Evolutionary conservation across 2,797 vertebrate species (phyloP).

Genomic region (Enteromius fasciolatus): DNA sequence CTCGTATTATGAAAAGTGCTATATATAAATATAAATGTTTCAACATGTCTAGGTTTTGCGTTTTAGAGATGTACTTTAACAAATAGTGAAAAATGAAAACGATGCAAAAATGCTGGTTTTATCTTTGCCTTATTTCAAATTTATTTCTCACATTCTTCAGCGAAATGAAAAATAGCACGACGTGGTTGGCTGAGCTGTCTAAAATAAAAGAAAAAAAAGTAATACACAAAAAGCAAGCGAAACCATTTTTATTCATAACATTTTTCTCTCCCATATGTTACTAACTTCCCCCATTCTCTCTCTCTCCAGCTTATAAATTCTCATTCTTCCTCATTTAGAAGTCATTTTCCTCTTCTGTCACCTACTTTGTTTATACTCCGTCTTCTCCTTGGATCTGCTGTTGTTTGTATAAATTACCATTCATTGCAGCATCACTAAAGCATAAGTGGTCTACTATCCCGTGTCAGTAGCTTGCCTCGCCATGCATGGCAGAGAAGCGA

Average conservation of each 20-base stretch:
- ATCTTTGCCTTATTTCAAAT: not conserved
- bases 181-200: slow-evolving; percentile 3
- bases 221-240: slow-evolving; percentile 5
- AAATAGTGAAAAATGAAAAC: not conserved
- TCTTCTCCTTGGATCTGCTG: slow-evolving; percentile 59
- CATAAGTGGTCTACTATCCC: slow-evolving; percentile 51
- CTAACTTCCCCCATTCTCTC: slow-evolving; percentile 17
- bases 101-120: not conserved
- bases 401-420: slow-evolving; percentile 58
- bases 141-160: slow-evolving; percentile 2
- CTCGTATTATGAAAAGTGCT: too few relatives aligned
- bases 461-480: slow-evolving; percentile 64
- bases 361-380: slow-evolving; percentile 41
- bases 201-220: not conserved
- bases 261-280: slow-evolving; percentile 12
- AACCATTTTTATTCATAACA: slow-evolving; percentile 25
- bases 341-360: slow-evolving; percentile 48
- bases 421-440: slow-evolving; percentile 53
- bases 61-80: not conserved
- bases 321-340: slow-evolving; percentile 53
- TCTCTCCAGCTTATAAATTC: slow-evolving; percentile 38
- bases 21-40: not conserved
- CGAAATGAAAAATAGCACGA: slow-evolving; percentile 4
- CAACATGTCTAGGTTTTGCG: not conserved
- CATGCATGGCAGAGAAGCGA: slow-evolving; percentile 63